phyloP scores from a whole-genome alignment of 2,113 vertebrate species.

The Castor canadensis region DNA sequence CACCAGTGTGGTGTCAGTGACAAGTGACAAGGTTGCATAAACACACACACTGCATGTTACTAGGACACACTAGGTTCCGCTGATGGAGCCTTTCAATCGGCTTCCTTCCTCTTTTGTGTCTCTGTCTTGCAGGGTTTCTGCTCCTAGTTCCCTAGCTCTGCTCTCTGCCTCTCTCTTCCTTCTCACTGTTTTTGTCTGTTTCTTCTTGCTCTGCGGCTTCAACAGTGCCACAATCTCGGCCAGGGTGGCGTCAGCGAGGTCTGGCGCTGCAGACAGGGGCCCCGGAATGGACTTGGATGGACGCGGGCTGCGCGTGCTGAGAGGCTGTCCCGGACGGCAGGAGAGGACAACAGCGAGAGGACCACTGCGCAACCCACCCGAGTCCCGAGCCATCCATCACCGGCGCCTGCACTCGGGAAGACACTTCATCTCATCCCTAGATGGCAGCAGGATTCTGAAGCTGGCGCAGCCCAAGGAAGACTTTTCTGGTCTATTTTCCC shows the following conservation, averaged over 20 bases:
- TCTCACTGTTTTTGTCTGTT: not conserved
- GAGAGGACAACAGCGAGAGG: rapidly evolving
- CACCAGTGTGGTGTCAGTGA: not conserved
- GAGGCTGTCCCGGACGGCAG: not conserved
- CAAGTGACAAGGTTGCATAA: not conserved
- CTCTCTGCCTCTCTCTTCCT: not conserved
- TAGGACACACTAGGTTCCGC: not conserved
- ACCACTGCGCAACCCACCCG: not conserved
- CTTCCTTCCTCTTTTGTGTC: not conserved
- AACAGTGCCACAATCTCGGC: rapidly evolving
- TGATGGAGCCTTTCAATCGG: not conserved
- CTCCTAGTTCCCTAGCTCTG: not conserved
- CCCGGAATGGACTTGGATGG: rapidly evolving
- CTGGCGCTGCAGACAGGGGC: rapidly evolving
- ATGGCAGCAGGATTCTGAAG: conserved; percentile 77
- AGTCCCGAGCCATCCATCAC: not conserved
- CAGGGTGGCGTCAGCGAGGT: rapidly evolving
- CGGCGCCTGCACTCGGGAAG: not conserved
- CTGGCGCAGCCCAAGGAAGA: conserved; percentile 39
- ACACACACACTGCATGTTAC: rapidly evolving
- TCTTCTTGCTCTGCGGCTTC: not conserved
- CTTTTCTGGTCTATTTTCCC: conserved; percentile 47
- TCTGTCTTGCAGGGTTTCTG: not conserved
- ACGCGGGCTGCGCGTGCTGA: not conserved
- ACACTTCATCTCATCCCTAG: conserved; percentile 67